Base-by-base conservation (phyloP, 2,888 invertebrate species). In the Rhagonycha fulva region DNA sequence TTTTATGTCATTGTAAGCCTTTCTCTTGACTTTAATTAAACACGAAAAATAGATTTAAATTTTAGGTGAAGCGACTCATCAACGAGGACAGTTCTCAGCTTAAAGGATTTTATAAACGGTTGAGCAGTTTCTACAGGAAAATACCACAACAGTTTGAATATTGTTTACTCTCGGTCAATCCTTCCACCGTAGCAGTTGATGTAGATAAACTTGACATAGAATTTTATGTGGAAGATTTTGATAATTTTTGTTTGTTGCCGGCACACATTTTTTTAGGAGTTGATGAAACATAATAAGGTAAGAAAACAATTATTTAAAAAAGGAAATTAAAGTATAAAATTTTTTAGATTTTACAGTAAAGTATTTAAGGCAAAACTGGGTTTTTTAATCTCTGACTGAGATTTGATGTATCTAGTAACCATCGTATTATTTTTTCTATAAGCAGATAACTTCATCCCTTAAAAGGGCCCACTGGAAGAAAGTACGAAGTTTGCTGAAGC, bases 141-240 rank as follows among this genome's bases (percentile, higher is more conserved):
- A 61, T 67, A 61, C 66, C 66, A 0, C 60, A 72, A 26, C 19
- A 69, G 12, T 74, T 74, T 74, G 63, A 24, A 11, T 62, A 62
- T 11, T 74, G 74, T 4, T 24, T 74, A 0, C 26, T 74, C 14
- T 68, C 74, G 4, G 62, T 74, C 12, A 74, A 70, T 69, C 74
- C 74, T 3, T 32, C 32, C 1, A 74, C 62, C 60, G 62, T 69
- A 63, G 23, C 1, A 1, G n/a, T 63, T 9, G 9, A 12, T 11
- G 12, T 68, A 2, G 74, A 74, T 4, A 68, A 32, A 62, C 30
- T 63, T 24, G 69, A 74, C 19, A 23, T 62, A 11, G 62, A 69
- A 24, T 74, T 74, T 63, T 74, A 74, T 14, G 12, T 70, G 9
- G 28, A 74, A 47, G 70, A 74, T n/a, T 69, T 69, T 26, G 14